Evolutionary conservation across 2,888 invertebrate species (phyloP).

Genomic region (Scaptomyza parva): DNA sequence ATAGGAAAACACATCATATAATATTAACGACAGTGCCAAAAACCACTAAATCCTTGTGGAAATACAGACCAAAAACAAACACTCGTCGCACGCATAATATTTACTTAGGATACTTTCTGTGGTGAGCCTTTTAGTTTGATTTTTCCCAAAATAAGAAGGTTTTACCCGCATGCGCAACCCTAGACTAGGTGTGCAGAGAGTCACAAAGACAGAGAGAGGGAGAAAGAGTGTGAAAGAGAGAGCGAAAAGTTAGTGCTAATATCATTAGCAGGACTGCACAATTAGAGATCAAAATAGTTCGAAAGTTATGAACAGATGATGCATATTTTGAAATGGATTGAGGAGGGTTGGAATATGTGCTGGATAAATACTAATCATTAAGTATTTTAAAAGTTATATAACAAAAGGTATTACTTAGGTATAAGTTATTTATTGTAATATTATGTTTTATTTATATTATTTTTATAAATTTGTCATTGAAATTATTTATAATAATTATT

Average conservation of each 20-base stretch:
- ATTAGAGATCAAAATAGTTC: slow-evolving; percentile 8
- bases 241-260: slow-evolving; percentile 76
- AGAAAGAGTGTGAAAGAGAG: not conserved
- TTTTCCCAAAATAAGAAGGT: slow-evolving; percentile 7
- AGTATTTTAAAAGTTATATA: not conserved
- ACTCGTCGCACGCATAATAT: slow-evolving; percentile 63
- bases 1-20: too few relatives aligned
- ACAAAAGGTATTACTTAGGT: too few relatives aligned
- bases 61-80: slow-evolving; percentile 63
- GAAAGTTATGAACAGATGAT: not conserved
- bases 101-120: slow-evolving; percentile 68
- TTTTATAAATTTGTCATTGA: too few relatives aligned
- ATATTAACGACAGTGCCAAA: slow-evolving; percentile 56
- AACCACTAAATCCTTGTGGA: slow-evolving; percentile 62
- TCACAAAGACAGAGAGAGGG: slow-evolving; percentile 9
- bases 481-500: too few relatives aligned
- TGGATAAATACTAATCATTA: not conserved
- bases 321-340: not conserved
- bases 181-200: slow-evolving; percentile 18
- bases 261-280: slow-evolving; percentile 61
- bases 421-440: too few relatives aligned
- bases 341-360: not conserved
- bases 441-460: too few relatives aligned
- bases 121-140: slow-evolving; percentile 29
- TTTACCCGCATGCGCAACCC: slow-evolving; percentile 73